Percentiles rank a stretch among this genome's conserved stretches.
phyloP scores from a whole-genome alignment of 2,888 invertebrate species.

The Drosophila crucigera region DNA sequence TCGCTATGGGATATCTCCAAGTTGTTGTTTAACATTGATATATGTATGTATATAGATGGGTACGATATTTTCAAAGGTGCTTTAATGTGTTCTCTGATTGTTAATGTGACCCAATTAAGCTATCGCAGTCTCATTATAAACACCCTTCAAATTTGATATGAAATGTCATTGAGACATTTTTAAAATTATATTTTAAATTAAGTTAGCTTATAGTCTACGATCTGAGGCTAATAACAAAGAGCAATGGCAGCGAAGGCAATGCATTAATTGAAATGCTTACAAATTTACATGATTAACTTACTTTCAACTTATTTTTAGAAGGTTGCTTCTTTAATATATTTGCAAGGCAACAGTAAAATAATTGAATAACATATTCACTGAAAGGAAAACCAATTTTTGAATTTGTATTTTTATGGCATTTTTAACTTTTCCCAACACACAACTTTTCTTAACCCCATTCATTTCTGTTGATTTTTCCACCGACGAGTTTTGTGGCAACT shows the following conservation, averaged over 20 bases:
- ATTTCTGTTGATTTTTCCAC: not conserved
- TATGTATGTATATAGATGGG: too few species aligned
- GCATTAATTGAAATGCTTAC: not conserved
- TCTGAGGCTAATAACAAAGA: too few species aligned
- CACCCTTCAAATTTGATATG: too few species aligned
- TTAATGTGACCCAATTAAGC: too few species aligned
- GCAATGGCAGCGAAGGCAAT: too few species aligned
- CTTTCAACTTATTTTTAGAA: not conserved
- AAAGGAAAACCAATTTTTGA: not conserved
- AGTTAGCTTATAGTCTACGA: not conserved
- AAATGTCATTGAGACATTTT: too few species aligned
- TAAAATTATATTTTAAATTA: too few species aligned
- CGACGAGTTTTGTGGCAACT: slow-evolving; percentile 9
- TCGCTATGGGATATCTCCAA: too few species aligned
- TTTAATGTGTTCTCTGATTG: too few species aligned
- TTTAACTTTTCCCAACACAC: not conserved
- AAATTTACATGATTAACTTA: not conserved
- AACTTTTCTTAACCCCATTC: not conserved
- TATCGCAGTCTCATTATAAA: too few species aligned
- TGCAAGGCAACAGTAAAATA: not conserved
- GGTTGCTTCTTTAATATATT: not conserved
- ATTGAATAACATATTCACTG: not conserved
- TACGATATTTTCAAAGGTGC: too few species aligned
- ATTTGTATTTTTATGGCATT: not conserved
- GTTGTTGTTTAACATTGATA: too few species aligned